Evolutionary conservation across 2,113 vertebrate species (phyloP), one percentile per base, ranked within the genome.

Genomic region (Pachycephala philippinensis): DNA sequence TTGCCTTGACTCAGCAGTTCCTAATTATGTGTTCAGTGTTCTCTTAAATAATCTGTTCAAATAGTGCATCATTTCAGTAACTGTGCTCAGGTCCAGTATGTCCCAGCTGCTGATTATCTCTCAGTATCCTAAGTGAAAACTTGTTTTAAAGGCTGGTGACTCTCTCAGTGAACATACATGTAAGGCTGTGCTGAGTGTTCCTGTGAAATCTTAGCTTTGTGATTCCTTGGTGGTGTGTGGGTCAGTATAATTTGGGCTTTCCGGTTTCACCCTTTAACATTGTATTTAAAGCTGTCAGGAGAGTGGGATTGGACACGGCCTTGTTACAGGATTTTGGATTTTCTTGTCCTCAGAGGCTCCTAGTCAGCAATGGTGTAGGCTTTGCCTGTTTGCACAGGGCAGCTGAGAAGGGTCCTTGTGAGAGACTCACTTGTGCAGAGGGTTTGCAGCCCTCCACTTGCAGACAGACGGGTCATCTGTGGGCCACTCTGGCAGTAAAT

Each of bases 1-100:
- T 49, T 4, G 2, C 39, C 21, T 78, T 93, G 84, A 77, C 82
- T 93, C 87, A 82, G 4, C 57, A 35, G 16, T 50, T 49, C 52
- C 45, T 94, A 90, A 84, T 80, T 88, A 83, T 5, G 22, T 91
- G 59, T 93, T 79, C 23, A 49, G 49, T 64, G n/a, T 79, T 89
- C 86, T 71, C 64, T 91, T 81, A 66, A 81, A 69, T 69, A 72
- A 75, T 69, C 63, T 69, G 19, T 88, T 88, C 63, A 61, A 90
- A 14, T 14, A 76, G 22, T 6, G 2, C n/a, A 65, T 59, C 50
- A 52, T 66, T 95, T 74, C 52, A 50, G 5, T 54, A 69, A n/a
- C 39, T 54, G 14, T 35, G 33, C 11, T 57, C 28, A 8, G 26
- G 17, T 75, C 40, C 35, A 66, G 11, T 54, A 9, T 74, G 37